Evolutionary conservation across 2,113 vertebrate species (phyloP), one percentile per base, ranked within the genome.

Genomic region (Patagioenas fasciata): DNA sequence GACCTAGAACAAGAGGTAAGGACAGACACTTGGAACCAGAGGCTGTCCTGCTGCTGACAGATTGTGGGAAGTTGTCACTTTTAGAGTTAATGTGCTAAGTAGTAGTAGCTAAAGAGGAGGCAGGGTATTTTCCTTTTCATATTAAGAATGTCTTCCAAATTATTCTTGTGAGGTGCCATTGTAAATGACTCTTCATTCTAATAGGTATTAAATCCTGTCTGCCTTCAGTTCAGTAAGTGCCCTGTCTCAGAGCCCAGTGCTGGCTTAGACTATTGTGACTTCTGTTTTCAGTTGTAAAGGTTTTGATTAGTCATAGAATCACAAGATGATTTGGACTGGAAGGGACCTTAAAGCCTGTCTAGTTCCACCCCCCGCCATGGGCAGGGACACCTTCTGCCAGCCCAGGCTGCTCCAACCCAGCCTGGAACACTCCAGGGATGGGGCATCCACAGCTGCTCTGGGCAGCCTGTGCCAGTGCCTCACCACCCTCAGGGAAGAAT

Each of bases 1-100:
- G 99, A 99, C 96, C 97, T 99, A 12, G 99, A 99, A 85, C 99
- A 99, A 95, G 99, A 99, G 98, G 99, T 99, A 94, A 96, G 67
- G 72, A 80, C 60, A 88, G 31, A 73, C 12, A 50, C 14, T 7
- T 26, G 40, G 36, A 88, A 40, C 9, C 26, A 62, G 47, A 80
- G 20, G 23, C 48, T 38, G 47, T 73, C 54, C 29, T 78, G 64
- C 64, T 74, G 64, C 80, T 81, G 51, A n/a, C 75, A 48, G 47
- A 5, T 14, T 57, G 38, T 60, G 48, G 28, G n/a, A 85, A 24
- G n/a, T 32, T 79, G 60, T 69, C 0, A 50, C 48, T 90, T 57
- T 48, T 81, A 28, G 53, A 80, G 1, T 57, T 84, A 70, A 48
- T 31, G 26, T 48, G 20, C 26, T 47, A 57, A 69, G 21, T 57